Evolutionary conservation across 2,797 vertebrate genomes (phyloP), one percentile per base, ranked within the genome.

Genomic region (Erethizon dorsatum): DNA sequence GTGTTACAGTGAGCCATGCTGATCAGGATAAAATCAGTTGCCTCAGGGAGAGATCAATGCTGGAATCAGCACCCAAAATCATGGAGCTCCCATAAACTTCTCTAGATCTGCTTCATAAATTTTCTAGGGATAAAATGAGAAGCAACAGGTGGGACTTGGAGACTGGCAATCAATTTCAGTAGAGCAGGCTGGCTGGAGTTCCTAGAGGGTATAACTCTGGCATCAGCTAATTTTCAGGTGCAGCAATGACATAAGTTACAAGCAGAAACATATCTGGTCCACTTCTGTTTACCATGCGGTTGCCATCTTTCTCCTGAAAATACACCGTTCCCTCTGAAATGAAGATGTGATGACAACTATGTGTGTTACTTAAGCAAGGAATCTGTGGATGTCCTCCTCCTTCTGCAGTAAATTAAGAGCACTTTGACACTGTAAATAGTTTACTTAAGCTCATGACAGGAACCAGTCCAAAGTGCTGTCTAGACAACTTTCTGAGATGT

Each of bases 301-400:
- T 83, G 14, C 10, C 4, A 61, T 61, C 56, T 82, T 33, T 57
- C 22, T 26, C 6, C 99, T 99, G 98, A 99, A 99, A 97, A 99
- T 99, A 0, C 99, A 99, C 77, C 33, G 2, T 54, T 83, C 1
- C 4, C 4, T 67, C 15, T 77, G 52, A 80, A 69, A 45, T 69
- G 77, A 71, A 78, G 15, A n/a, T 59, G 41, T 88, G 12, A 11
- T 88, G 59, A 52, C 28, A 78, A 2, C 22, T 98, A 99, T 98
- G 90, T 99, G 99, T 95, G 99, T 99, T 96, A 99, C 99, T 95
- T 99, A 99, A n/a, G 99, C 99, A 83, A 99, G 99, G 98, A 99
- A 99, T 98, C 99, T 99, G 97, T 99, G 99, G 98, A 99, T 99
- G 99, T 99, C 99, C 97, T 99, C 98, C 33, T 78, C 37, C n/a